Percentiles rank a stretch among this genome's conserved stretches.
Evolutionary conservation across 2,113 vertebrate genomes (phyloP).

Genomic region (Anarrhichthys ocellatus): DNA sequence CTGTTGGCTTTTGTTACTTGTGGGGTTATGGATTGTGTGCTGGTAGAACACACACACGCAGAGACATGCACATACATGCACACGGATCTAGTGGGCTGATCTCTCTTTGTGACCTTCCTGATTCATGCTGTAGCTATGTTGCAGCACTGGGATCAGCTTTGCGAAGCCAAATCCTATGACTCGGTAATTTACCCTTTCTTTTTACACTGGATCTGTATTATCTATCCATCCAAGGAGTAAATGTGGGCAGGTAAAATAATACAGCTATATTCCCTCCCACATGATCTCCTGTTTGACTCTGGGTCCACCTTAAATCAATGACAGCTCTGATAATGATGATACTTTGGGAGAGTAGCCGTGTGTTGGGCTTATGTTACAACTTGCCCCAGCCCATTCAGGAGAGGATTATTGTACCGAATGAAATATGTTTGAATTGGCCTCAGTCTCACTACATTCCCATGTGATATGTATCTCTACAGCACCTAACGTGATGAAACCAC

Average conservation of each 20-base stretch:
- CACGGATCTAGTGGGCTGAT: conserved; percentile 29
- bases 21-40: conserved; percentile 25
- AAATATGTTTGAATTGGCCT: conserved; percentile 54
- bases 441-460: conserved; percentile 53
- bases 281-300: conserved; percentile 28
- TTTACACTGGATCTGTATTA: conserved; percentile 32
- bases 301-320: conserved; percentile 64
- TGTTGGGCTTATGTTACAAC: conserved; percentile 50
- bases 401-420: conserved; percentile 50
- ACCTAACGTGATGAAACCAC: conserved; percentile 19
- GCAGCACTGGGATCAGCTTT: conserved; percentile 17
- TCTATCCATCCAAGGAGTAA: conserved; percentile 31
- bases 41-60: conserved; percentile 26
- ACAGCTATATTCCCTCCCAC: conserved; percentile 12
- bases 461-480: conserved; percentile 49
- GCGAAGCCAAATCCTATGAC: conserved; percentile 38
- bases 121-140: conserved; percentile 22
- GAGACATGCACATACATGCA: conserved; percentile 41
- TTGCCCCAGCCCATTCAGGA: conserved; percentile 40
- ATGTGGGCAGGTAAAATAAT: conserved; percentile 37
- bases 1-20: conserved; percentile 48
- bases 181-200: conserved; percentile 21
- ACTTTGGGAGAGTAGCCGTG: conserved; percentile 20
- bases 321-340: conserved; percentile 28
- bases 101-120: conserved; percentile 11